Evolutionary conservation across 2,888 invertebrate species (phyloP).

Genomic region (Tenthredo livida): DNA sequence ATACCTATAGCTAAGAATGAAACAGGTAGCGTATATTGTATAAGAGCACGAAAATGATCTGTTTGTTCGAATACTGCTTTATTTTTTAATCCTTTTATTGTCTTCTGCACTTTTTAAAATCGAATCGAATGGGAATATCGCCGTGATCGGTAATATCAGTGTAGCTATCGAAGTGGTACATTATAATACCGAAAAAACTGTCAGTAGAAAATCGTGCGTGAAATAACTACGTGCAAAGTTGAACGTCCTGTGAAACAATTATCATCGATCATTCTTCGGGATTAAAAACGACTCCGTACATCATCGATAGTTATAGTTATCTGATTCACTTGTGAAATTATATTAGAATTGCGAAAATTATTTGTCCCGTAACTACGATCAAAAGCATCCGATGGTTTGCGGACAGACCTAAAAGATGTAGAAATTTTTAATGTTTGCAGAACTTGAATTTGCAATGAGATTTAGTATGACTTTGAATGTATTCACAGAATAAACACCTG

Average conservation of each 20-base stretch:
- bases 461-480: neutral
- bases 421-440: neutral
- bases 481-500: neutral
- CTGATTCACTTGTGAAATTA: neutral
- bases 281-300: slow-evolving; percentile 1
- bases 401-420: neutral
- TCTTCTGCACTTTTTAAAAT: neutral
- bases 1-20: neutral
- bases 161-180: neutral
- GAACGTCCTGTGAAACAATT: slow-evolving; percentile 41
- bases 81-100: neutral
- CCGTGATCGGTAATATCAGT: neutral
- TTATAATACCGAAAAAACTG: neutral
- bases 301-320: neutral
- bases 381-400: neutral
- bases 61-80: slow-evolving; percentile 2
- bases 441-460: neutral
- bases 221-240: slow-evolving; percentile 35
- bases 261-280: neutral
- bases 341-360: neutral
- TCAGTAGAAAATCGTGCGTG: slow-evolving; percentile 15
- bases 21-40: neutral
- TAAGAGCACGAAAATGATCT: slow-evolving; percentile 4
- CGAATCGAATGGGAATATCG: slow-evolving; percentile 7
- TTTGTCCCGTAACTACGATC: neutral